These are phyloP conservation scores for Caenorhabditis tropicalis DNA, from an alignment of 1,140 invertebrate genomes.

Conservation along the genomic window DNA sequence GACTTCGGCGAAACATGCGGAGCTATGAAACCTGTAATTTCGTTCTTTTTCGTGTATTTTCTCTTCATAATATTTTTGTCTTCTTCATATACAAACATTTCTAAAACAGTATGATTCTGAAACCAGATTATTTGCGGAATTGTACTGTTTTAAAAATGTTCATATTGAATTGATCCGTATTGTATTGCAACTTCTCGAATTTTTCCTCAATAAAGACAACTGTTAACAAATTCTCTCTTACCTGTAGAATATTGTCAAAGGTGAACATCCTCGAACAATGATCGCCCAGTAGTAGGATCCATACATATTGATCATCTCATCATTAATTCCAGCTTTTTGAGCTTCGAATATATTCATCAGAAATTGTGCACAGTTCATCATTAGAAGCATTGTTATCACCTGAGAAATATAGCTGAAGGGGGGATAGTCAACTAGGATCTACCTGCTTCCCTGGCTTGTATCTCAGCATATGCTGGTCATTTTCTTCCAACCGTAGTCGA, in stretches of 20 bases:
- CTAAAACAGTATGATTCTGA: no score
- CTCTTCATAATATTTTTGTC: not conserved
- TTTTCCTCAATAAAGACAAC: no score
- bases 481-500: conserved; percentile 17
- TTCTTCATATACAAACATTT: no score
- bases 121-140: no score
- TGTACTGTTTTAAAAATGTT: no score
- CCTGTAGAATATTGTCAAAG: conserved; percentile 53
- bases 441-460: conserved; percentile 56
- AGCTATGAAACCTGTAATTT: conserved; percentile 50
- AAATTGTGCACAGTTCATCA: conserved; percentile 51
- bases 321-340: conserved; percentile 53
- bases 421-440: not conserved
- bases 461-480: conserved; percentile 37
- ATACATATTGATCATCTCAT: conserved; percentile 53
- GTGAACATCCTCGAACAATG: conserved; percentile 51
- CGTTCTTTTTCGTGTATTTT: not conserved
- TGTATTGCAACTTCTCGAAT: no score
- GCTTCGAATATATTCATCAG: conserved; percentile 56
- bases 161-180: no score
- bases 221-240: no score
- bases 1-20: conserved; percentile 51
- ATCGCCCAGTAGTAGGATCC: conserved; percentile 51
- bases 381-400: conserved; percentile 50
- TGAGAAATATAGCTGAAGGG: not conserved